Evolutionary conservation across 2,888 invertebrate genomes (phyloP), one percentile per base, ranked within the genome.

Genomic region (Tromatobia lineatoria): DNA sequence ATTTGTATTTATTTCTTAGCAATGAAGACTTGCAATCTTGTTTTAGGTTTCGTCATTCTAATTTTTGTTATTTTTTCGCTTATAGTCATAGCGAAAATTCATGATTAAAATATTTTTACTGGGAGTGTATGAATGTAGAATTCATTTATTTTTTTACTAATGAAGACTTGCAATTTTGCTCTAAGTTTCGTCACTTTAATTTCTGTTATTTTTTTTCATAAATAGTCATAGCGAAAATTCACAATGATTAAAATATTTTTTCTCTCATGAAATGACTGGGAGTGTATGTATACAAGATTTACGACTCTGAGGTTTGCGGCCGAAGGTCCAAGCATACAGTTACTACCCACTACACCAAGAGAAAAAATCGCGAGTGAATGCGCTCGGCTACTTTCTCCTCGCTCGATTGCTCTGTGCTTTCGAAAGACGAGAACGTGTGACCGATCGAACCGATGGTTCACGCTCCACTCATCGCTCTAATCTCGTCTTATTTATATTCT

Each of bases 301-400:
- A 70, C 42, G 70, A 54, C 34, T 20, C 20, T 34, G n/a, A 52
- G 54, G 23, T 54, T 38, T 38, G 70, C 34, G 34, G 50, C 23
- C 38, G 52, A 70, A 45, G 67, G 50, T 34, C 47, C 25, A 57
- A n/a, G 42, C 42, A n/a, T 59, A 45, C 54, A 45, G n/a, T 54
- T 59, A 25, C 38, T 8, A 38, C 20, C 18, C 4, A 29, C 29
- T 42, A 23, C n/a, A 23, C 20, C 23, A 34, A 13, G 34, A 50
- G 50, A 47, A 38, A 59, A 59, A 76, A 82, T 77, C 38, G 81
- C 71, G 70, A 77, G 71, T 67, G 71, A 82, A 82, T 71, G 71
- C 76, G 54, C 64, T 47, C 45, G 38, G 42, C 25, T 59, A 82
- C 81, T 82, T 82, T 77, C 81, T 66, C 82, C 66, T 69, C 69